Conservation (phyloP, 2,113 vertebrate genomes). For the Perca schrenkii region DNA sequence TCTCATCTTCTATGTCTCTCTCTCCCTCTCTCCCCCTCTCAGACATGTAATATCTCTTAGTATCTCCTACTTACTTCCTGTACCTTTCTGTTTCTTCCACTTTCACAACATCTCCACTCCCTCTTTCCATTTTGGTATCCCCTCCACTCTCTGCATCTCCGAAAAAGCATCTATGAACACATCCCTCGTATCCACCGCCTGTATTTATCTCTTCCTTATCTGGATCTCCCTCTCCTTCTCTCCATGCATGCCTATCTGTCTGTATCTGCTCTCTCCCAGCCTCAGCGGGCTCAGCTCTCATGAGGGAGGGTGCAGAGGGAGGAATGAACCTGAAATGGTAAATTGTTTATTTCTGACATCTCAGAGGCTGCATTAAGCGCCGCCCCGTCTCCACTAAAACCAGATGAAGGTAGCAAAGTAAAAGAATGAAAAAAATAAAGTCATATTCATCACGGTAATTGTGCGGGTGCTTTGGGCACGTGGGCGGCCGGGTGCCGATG, state of each 20-base stretch:
- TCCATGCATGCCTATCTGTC: conserved; percentile 67
- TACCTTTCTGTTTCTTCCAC: conserved; percentile 71
- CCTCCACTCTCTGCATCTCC: conserved; percentile 66
- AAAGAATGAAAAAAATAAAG: conserved; percentile 89
- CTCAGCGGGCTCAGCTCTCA: conserved; percentile 60
- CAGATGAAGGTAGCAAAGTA: conserved; percentile 55
- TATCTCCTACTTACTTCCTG: conserved; percentile 73
- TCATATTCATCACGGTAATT: conserved; percentile 99
- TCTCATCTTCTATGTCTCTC: conserved; percentile 54
- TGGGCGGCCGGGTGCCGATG: conserved; percentile 94
- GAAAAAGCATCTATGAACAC: conserved; percentile 73
- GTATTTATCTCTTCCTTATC: conserved; percentile 78
- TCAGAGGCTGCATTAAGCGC: conserved; percentile 90
- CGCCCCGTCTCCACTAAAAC: conserved; percentile 76
- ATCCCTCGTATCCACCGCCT: conserved; percentile 63
- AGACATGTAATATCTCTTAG: conserved; percentile 63
- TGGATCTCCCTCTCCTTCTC: conserved; percentile 66
- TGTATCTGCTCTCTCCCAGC: conserved; percentile 68
- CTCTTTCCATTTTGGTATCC: conserved; percentile 71
- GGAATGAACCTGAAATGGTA: conserved; percentile 63
- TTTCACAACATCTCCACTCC: conserved; percentile 66
- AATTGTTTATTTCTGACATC: conserved; percentile 74
- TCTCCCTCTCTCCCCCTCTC: conserved; percentile 53
- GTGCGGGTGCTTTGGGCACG: conserved; percentile 95
- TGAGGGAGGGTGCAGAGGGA: conserved; percentile 53